Evolutionary conservation across 2,113 vertebrate species (phyloP), one percentile per base, ranked within the genome.

Genomic region (Bungarus multicinctus): DNA sequence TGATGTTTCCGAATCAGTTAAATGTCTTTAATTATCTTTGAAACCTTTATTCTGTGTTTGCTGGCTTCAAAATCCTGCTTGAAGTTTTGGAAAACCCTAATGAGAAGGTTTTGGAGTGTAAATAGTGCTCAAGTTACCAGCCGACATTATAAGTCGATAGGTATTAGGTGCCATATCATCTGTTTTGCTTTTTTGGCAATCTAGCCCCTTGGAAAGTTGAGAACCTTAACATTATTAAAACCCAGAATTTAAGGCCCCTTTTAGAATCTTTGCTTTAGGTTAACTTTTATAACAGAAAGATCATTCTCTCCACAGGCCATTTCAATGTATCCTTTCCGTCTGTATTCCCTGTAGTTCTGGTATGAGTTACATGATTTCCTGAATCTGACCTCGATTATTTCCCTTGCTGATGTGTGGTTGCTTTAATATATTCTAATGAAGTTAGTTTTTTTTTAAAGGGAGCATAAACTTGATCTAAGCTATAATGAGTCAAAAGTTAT

Each of bases 311-410:
- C 89, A 16, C 91, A 92, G 93, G 10, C 95, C 90, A 9, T 64
- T 91, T 95, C 93, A 95, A 95, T 96, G 89, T 92, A 89, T 89
- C 93, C 93, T 96, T 96, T 94, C 95, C 95, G 90, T 94, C 93
- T 95, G 93, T 94, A 95, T 96, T 92, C 94, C 91, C 91, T 64
- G 69, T 87, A 55, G 54, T 90, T 95, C 64, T 74, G 14, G 2
- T 55, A 54, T 55, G 90, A 74, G 52, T 96, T 91, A 58, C 91
- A 93, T 90, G n/a, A 4, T 87, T 87, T 95, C 94, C 94, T 95
- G 93, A 93, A 91, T 94, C 94, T 90, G 94, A 95, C 95, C 93
- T 95, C 92, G 92, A 92, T 93, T 45, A 93, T 94, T 96, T 96
- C 93, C 92, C 64, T 93, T 94, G 93, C 93, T 95, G 25, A 88